Conservation (phyloP, 2,113 vertebrate species). For the Hyperoodon ampullatus region DNA sequence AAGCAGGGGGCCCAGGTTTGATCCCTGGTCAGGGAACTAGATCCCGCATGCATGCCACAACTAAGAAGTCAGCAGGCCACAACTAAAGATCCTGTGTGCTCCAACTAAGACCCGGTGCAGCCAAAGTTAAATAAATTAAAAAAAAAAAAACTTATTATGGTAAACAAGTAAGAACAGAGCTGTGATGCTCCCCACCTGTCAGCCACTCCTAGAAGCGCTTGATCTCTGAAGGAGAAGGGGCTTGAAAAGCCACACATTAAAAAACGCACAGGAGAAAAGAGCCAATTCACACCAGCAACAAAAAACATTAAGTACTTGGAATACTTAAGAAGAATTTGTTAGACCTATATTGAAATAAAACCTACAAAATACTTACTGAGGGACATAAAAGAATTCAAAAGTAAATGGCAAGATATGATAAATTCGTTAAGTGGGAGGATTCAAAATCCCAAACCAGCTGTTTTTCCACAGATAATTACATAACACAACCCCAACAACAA, state of each 20-base stretch:
- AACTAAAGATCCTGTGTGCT: too few relatives aligned
- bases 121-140: too few relatives aligned
- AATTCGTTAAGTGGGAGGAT: background rate
- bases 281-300: background rate
- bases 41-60: too few relatives aligned
- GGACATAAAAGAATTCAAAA: background rate
- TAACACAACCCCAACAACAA: background rate
- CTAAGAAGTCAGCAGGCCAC: too few relatives aligned
- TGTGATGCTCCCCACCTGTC: background rate
- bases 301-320: background rate
- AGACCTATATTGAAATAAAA: background rate
- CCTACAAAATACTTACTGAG: background rate
- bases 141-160: too few relatives aligned
- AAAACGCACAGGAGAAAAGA: background rate
- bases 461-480: background rate
- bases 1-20: too few relatives aligned
- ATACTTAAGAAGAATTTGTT: background rate
- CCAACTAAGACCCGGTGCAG: too few relatives aligned
- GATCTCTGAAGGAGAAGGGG: background rate
- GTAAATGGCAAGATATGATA: background rate
- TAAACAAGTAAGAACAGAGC: background rate
- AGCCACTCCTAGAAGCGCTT: background rate
- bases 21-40: too few relatives aligned
- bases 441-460: background rate
- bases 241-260: background rate